These are phyloP conservation scores for Sminthurinus aureus DNA, from an alignment of 2,888 invertebrate species.

Conservation along the genomic window DNA sequence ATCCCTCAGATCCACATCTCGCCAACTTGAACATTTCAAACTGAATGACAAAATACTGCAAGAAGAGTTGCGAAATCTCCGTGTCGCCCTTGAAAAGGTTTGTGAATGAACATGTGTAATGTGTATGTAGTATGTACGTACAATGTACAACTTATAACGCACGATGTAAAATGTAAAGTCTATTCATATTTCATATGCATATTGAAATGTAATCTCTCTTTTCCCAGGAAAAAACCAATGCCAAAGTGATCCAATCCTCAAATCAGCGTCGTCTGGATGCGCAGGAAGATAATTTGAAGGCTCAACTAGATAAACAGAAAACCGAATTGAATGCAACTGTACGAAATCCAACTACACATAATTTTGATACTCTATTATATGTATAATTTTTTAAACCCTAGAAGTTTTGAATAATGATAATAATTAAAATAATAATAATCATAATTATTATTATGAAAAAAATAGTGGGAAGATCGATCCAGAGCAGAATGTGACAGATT, in stretches of 20 bases:
- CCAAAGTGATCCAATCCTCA: constrained; percentile 55
- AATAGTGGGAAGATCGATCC: constrained; percentile 72
- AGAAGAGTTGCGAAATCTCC: constrained; percentile 61
- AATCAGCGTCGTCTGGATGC: constrained; percentile 57
- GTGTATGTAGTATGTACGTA: too few relatives aligned
- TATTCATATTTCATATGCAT: too few relatives aligned
- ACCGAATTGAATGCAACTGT: constrained; percentile 62
- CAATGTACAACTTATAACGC: too few relatives aligned
- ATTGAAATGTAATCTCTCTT: too few relatives aligned
- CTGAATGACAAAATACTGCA: constrained; percentile 68
- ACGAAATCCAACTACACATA: neutral
- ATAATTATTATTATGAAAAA: too few relatives aligned
- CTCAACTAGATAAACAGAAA: constrained; percentile 64
- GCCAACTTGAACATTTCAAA: constrained; percentile 69
- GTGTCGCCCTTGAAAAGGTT: too few relatives aligned
- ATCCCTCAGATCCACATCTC: constrained; percentile 66
- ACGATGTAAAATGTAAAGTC: too few relatives aligned
- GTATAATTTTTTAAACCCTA: too few relatives aligned
- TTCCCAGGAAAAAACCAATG: constrained; percentile 62
- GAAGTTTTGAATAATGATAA: too few relatives aligned
- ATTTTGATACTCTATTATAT: neutral
- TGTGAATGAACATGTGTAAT: too few relatives aligned
- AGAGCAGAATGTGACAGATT: constrained; percentile 71
- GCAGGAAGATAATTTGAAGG: constrained; percentile 58
- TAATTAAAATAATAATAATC: too few relatives aligned